Conservation (phyloP, 30 jellyfish, hydroid and myxozoan species). For the Rhopilema esculentum region DNA sequence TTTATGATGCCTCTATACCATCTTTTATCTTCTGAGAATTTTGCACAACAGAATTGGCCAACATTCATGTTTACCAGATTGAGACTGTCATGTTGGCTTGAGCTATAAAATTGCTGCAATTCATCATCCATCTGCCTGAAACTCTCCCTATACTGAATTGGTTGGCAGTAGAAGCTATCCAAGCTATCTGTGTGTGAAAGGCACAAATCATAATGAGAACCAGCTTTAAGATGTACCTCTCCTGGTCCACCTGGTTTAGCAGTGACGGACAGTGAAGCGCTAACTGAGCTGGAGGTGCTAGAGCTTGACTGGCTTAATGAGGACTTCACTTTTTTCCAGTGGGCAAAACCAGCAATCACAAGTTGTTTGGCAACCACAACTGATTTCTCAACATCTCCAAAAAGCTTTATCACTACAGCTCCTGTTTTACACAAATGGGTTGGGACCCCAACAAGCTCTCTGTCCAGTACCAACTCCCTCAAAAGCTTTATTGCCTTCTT, state of each 20-base stretch:
- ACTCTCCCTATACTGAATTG: slow-evolving; percentile 45
- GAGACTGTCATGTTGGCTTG: slow-evolving; percentile 7
- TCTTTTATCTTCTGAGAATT: slow-evolving; percentile 73
- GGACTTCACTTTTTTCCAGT: slow-evolving; percentile 45
- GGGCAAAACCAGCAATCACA: slow-evolving; percentile 90
- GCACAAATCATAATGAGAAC: slow-evolving; percentile 62
- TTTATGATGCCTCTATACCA: slow-evolving; percentile 88
- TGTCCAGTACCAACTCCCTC: slow-evolving; percentile 78
- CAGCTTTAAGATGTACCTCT: slow-evolving; percentile 5
- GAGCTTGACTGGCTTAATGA: slow-evolving; percentile 44
- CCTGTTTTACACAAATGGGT: slow-evolving; percentile 63
- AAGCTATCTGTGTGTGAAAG: slow-evolving; percentile 60
- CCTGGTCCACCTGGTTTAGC: slow-evolving; percentile 48
- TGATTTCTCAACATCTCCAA: slow-evolving; percentile 63
- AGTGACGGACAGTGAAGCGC: slow-evolving; percentile 45
- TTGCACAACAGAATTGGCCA: slow-evolving; percentile 89
- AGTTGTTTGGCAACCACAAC: slow-evolving; percentile 84
- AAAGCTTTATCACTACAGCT: slow-evolving; percentile 64
- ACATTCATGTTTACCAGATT: background rate
- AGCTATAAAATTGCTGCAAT: slow-evolving; percentile 59
- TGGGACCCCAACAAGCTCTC: slow-evolving; percentile 86
- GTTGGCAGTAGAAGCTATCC: slow-evolving; percentile 80
- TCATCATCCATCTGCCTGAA: slow-evolving; percentile 58
- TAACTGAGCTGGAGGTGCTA: slow-evolving; percentile 49
- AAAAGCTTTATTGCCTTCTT: slow-evolving; percentile 80